These are phyloP conservation scores for Neogale vison DNA, from an alignment of 2,113 vertebrate genomes.

Conservation along the genomic window DNA sequence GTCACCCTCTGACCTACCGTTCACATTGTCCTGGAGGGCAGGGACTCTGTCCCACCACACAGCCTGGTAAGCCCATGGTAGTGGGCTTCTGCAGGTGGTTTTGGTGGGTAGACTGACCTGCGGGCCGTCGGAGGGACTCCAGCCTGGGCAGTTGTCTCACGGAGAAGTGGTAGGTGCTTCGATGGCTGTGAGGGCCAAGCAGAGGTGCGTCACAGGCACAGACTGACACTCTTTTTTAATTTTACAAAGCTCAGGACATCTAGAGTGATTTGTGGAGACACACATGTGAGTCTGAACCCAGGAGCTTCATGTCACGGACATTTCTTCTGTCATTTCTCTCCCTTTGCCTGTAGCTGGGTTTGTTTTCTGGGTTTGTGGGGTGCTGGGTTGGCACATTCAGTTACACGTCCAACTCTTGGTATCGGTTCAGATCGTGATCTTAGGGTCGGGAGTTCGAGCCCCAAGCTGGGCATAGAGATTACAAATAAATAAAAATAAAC, in stretches of 20 bases:
- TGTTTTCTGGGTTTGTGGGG: not conserved
- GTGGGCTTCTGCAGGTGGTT: not conserved
- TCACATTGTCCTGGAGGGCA: not conserved
- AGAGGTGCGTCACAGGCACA: accelerated
- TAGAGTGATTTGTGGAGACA: not conserved
- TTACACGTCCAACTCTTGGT: too few relatives aligned
- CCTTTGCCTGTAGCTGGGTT: not conserved
- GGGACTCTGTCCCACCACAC: not conserved
- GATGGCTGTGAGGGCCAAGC: accelerated
- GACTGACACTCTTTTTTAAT: accelerated
- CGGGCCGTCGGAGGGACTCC: not conserved
- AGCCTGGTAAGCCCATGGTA: not conserved
- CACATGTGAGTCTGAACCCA: not conserved
- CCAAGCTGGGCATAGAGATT: too few relatives aligned
- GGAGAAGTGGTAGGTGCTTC: accelerated
- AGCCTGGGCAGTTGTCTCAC: too few relatives aligned
- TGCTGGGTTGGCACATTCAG: accelerated
- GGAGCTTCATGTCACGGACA: accelerated
- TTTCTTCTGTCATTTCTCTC: too few relatives aligned
- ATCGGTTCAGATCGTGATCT: too few relatives aligned
- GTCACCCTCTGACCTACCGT: not conserved
- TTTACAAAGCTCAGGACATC: too few relatives aligned
- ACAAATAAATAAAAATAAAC: not conserved
- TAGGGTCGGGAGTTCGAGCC: too few relatives aligned
- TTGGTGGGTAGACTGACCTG: accelerated